phyloP scores from a whole-genome alignment of 35 echinoderm and acorn worm species.

The Chiridota heheva region DNA sequence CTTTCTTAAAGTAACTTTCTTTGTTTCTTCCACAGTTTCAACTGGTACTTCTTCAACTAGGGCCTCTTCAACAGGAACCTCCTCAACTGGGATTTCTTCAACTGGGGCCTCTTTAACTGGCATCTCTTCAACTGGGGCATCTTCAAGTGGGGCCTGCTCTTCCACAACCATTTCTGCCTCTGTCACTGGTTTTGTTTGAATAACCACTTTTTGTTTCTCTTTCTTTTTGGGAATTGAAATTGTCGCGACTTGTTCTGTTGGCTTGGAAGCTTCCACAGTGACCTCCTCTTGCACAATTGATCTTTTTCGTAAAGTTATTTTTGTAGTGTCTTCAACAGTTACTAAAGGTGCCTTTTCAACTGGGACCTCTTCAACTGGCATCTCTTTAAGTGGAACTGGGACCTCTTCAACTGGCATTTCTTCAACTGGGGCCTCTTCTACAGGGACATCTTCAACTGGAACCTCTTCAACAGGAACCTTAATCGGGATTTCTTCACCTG shows the following conservation, averaged over 20 bases:
- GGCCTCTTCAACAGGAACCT: background rate
- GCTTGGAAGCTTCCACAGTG: no score
- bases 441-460: constrained; percentile 40
- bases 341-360: background rate
- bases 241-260: no score
- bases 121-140: background rate
- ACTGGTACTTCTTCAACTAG: background rate
- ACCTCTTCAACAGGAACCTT: no score
- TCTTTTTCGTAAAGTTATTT: no score
- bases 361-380: background rate
- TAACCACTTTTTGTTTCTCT: background rate
- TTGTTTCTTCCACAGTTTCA: background rate
- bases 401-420: background rate
- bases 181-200: background rate
- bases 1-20: constrained; percentile 14
- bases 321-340: constrained; percentile 9
- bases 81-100: constrained; percentile 4
- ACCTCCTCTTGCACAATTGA: no score
- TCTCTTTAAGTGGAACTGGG: constrained; percentile 13
- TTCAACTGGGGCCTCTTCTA: constrained; percentile 28
- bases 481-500: no score
- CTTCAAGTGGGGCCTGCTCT: background rate
- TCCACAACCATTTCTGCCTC: background rate
- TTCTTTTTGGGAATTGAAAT: background rate
- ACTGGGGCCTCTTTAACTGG: background rate